These are phyloP conservation scores for Arctocebus calabarensis DNA, from an alignment of 2,797 vertebrate species.

Conservation along the genomic window DNA sequence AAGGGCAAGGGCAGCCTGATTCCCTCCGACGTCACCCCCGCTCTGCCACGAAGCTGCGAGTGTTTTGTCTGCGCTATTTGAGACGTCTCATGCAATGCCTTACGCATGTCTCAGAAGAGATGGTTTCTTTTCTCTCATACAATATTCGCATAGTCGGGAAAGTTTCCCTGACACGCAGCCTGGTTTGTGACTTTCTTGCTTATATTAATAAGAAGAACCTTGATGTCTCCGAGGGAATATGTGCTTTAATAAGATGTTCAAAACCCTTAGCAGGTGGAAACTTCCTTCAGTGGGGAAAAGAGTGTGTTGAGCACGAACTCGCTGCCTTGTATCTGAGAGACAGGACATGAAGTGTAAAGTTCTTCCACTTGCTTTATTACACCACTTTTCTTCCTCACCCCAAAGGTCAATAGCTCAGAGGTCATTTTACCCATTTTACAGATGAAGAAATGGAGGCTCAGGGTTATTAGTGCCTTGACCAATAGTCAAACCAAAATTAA, in stretches of 20 bases:
- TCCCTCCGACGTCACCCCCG: neutral
- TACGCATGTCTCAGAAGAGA: neutral
- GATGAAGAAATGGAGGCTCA: neutral
- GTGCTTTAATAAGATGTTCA: slow-evolving; percentile 36
- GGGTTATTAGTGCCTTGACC: neutral
- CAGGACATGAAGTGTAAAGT: neutral
- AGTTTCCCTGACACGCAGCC: slow-evolving; percentile 17
- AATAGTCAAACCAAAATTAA: neutral
- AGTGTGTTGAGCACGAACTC: neutral
- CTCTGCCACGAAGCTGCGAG: neutral
- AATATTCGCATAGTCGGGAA: neutral
- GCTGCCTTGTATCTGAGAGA: neutral
- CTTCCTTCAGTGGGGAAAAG: neutral
- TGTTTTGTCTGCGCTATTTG: slow-evolving; percentile 73
- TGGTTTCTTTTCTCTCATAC: slow-evolving; percentile 7
- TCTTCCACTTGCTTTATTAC: neutral
- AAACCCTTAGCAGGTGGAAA: slow-evolving; percentile 8
- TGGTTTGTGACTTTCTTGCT: slow-evolving; percentile 49
- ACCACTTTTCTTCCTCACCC: neutral
- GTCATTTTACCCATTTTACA: neutral
- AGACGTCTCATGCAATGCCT: slow-evolving; percentile 52
- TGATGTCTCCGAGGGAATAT: slow-evolving; percentile 7
- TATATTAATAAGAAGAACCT: neutral
- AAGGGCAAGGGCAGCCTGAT: slow-evolving; percentile 71
- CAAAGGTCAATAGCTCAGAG: neutral